Conservation (phyloP, 2,888 invertebrate species). For the Eristalis pertinax region DNA sequence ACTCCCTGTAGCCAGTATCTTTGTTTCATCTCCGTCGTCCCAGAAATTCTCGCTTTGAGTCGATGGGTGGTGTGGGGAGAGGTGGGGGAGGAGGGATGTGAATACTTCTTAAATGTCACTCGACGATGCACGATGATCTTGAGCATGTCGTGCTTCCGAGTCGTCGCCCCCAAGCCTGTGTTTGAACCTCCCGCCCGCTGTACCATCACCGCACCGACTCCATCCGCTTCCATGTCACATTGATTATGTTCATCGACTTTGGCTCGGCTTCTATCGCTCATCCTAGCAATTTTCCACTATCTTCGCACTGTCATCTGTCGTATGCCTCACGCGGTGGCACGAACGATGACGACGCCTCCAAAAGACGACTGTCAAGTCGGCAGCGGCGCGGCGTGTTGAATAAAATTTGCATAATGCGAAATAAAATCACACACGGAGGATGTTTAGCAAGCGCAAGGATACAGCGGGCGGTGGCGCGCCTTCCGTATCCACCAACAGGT, state of each 20-base stretch:
- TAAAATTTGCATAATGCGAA: slow-evolving; percentile 67
- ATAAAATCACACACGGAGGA: slow-evolving; percentile 50
- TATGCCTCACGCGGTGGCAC: slow-evolving; percentile 7
- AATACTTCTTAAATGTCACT: slow-evolving; percentile 13
- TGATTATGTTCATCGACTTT: slow-evolving; percentile 56
- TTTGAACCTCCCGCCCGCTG: not conserved
- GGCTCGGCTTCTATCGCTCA: slow-evolving; percentile 13
- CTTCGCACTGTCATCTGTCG: slow-evolving; percentile 46
- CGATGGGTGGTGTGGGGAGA: not conserved
- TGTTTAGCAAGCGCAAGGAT: slow-evolving; percentile 46
- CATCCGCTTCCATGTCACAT: slow-evolving; percentile 63
- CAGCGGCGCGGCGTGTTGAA: slow-evolving; percentile 16
- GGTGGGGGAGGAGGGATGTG: not conserved
- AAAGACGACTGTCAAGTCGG: slow-evolving; percentile 3
- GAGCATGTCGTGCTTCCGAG: not conserved
- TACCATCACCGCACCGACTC: not conserved
- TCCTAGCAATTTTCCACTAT: slow-evolving; percentile 49
- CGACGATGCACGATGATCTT: slow-evolving; percentile 26
- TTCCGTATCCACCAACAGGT: slow-evolving; percentile 18
- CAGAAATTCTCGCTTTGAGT: slow-evolving; percentile 4
- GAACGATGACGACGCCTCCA: not conserved
- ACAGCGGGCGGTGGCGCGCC: not conserved
- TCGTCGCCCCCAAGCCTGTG: not conserved
- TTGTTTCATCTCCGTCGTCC: not conserved
- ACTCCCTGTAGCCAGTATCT: not conserved